Conservation (phyloP, 2,888 invertebrate species). For the Dastarcus helophoroides region DNA sequence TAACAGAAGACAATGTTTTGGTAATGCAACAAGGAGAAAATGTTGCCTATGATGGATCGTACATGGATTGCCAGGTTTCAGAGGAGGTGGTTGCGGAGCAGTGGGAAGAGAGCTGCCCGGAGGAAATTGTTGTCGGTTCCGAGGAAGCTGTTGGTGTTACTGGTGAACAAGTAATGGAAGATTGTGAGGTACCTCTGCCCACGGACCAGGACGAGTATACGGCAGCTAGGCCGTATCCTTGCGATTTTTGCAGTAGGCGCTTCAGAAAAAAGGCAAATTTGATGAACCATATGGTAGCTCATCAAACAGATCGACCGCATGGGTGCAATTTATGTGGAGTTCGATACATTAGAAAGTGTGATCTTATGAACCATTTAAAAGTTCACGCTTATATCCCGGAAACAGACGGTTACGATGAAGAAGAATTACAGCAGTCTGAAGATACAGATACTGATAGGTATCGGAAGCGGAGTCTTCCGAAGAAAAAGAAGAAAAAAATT, state of each 20-base stretch:
- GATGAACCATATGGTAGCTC: slow-evolving; percentile 79
- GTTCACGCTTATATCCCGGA: slow-evolving; percentile 69
- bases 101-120: slow-evolving; percentile 53
- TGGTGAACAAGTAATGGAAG: slow-evolving; percentile 39
- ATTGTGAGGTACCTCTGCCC: slow-evolving; percentile 55
- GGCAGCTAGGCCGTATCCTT: slow-evolving; percentile 69
- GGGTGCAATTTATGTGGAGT: slow-evolving; percentile 75
- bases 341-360: slow-evolving; percentile 65
- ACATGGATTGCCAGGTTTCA: slow-evolving; percentile 39
- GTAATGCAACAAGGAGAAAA: slow-evolving; percentile 28
- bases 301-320: slow-evolving; percentile 73
- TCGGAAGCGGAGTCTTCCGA: slow-evolving; percentile 30
- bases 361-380: slow-evolving; percentile 73
- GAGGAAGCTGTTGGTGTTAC: slow-evolving; percentile 43
- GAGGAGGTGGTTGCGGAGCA: slow-evolving; percentile 65
- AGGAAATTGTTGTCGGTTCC: slow-evolving; percentile 45
- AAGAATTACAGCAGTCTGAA: slow-evolving; percentile 38
- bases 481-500: slow-evolving; percentile 29
- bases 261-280: slow-evolving; percentile 75
- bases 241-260: slow-evolving; percentile 74
- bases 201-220: slow-evolving; percentile 72
- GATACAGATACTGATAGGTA: slow-evolving; percentile 19
- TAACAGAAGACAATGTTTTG: slow-evolving; percentile 33
- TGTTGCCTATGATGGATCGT: slow-evolving; percentile 34
- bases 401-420: slow-evolving; percentile 40